Base-by-base conservation (phyloP, 2,113 vertebrate genomes). In the Macroglossus sobrinus region DNA sequence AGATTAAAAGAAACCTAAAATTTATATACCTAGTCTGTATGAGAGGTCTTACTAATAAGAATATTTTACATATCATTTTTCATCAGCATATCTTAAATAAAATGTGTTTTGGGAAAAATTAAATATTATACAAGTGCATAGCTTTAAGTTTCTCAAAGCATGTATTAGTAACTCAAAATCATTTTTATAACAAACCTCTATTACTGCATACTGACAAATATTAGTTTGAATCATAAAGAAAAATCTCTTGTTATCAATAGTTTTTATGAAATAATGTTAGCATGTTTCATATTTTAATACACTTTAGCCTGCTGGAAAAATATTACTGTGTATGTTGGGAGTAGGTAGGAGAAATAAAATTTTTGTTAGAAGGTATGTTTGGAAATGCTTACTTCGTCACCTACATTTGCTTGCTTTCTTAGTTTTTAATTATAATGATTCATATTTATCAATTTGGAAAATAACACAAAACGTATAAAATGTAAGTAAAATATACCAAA, bases 211-310 rank as follows among this genome's bases (percentile, higher is more conserved):
- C 11, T 68, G 24, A n/a, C 59, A 94, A 95, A 89, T 80, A 68
- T 57, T 68, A 96, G 45, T 92, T 21, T 69, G 19, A 94, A 89
- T 66, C 19, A 94, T 63, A 88, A 95, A 88, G 45, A 87, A 79
- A 96, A 89, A 79, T 43, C 28, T 86, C 53, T 45, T 71, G 28
- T 79, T 78, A 92, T 69, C 43, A 89, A 66, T 38, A 55, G 28
- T 30, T 79, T 89, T 63, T 80, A 71, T 79, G 45, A 74, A 50
- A 84, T 45, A 61, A n/a, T 22, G 30, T 53, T 47, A 76, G 15
- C 26, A n/a, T 71, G 28, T 8, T 47, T 84, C 40, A 81, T 74
- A 89, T 43, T 89, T 75, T 69, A 75, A 95, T 11, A 68, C 19
- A 76, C 7, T 71, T 24, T 35, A 71, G 59, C 13, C 85, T 96